Base-by-base conservation (phyloP, 2,113 vertebrate genomes). In the Naja naja region DNA sequence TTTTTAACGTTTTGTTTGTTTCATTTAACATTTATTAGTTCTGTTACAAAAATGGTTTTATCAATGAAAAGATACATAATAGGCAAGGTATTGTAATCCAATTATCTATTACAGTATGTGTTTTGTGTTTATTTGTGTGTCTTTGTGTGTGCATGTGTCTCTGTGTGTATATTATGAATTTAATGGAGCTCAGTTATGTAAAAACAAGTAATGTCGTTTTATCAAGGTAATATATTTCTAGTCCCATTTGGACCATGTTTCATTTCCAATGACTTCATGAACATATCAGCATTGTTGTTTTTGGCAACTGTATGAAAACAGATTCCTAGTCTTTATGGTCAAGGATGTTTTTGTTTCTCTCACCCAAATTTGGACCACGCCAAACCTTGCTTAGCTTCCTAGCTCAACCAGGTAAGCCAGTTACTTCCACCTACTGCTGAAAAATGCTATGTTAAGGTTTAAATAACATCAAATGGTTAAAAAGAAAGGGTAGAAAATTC, bases 1-100 rank as follows among this genome's bases (percentile, higher is more conserved):
- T 60, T 60, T 60, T 60, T 60, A 60, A 60, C 9, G 0, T 27
- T 60, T 60, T 60, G 25, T 60, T 60, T 60, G 3, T 27, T 60
- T 27, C 23, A 60, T 60, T 60, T 60, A 95, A 95, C 91, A 87
- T 91, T 86, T 85, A 94, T 94, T 96, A 93, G 93, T 94, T 92
- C 88, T 89, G 92, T 85, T 81, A 94, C 94, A 0, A 3, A 96
- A 93, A 95, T 94, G 95, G 94, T 96, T 97, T 96, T 96, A 94
- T 92, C 49, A 94, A 90, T 95, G 92, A 96, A 94, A 90, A 96
- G 94, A 95, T 96, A 94, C 95, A 93, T 95, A 89, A 95, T 95
- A 95, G 94, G 96, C 93, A 94, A 96, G 96, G 91, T 95, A 95
- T 93, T 95, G 93, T 81, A 81, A 95, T 95, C 95, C 93, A 96